Evolutionary conservation across 2,113 vertebrate genomes (phyloP).

Genomic region (Microcebus griseorufus): DNA sequence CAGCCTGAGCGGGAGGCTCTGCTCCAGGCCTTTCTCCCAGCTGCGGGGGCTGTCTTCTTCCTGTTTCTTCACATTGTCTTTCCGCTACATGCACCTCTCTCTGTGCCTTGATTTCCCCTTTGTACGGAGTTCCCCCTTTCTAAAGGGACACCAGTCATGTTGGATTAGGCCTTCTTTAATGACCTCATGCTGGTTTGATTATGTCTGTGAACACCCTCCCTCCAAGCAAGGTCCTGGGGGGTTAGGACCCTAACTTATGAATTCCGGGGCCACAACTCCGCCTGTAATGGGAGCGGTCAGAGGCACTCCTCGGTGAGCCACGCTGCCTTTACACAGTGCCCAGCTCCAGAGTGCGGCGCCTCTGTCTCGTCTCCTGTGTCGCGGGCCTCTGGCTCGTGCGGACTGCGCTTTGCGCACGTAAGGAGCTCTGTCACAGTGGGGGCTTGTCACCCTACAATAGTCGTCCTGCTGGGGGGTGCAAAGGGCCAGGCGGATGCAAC

Average conservation of each 20-base stretch:
- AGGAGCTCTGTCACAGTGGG: too few relatives aligned
- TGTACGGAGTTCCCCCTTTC: neutral
- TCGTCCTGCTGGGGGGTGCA: fast-evolving
- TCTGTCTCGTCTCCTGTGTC: neutral
- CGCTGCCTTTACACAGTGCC: neutral
- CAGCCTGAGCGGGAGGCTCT: neutral
- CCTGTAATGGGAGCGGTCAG: neutral
- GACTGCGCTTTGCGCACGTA: fast-evolving
- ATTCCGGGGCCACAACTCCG: fast-evolving
- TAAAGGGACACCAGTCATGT: neutral
- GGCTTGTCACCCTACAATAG: neutral
- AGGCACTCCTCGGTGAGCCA: neutral
- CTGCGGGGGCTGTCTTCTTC: too few relatives aligned
- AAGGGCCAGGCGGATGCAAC: too few relatives aligned
- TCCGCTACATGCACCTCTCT: neutral
- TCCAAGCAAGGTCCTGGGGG: neutral
- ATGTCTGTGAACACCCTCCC: neutral
- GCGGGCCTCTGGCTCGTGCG: neutral
- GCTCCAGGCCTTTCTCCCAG: too few relatives aligned
- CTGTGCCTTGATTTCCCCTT: neutral
- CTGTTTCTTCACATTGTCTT: too few relatives aligned
- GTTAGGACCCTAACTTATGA: neutral
- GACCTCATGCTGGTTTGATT: neutral
- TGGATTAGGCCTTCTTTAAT: neutral
- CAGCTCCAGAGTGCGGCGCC: neutral